These are phyloP conservation scores for Balaenoptera acutorostrata DNA, from an alignment of 2,113 vertebrate species.

Conservation along the genomic window DNA sequence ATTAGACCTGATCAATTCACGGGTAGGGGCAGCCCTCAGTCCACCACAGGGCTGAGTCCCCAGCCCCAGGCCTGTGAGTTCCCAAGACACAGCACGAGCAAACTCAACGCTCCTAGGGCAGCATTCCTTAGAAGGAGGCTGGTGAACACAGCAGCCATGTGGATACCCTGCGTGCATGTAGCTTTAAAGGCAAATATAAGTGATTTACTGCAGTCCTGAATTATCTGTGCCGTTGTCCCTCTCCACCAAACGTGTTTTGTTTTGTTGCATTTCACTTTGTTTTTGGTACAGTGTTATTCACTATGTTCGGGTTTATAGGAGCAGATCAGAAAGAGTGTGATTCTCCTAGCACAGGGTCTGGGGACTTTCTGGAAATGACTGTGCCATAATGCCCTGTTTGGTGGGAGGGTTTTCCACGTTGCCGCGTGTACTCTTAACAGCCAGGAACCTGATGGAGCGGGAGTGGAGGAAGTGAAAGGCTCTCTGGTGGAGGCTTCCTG, in stretches of 20 bases:
- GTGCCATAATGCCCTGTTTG: neutral
- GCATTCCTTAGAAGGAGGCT: neutral
- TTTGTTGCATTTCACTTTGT: neutral
- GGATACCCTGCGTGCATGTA: neutral
- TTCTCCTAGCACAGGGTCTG: neutral
- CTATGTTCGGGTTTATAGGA: neutral
- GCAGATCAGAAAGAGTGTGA: neutral
- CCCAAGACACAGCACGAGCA: neutral
- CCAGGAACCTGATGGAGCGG: neutral
- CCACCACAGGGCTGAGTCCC: neutral
- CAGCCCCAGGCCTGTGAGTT: neutral
- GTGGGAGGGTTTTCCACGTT: neutral
- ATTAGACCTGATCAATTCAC: neutral
- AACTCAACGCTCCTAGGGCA: fast-evolving
- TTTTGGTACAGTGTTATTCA: neutral
- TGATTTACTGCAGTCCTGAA: neutral
- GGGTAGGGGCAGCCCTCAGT: neutral
- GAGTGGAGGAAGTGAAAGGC: neutral
- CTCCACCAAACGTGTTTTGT: neutral
- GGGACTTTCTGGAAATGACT: neutral
- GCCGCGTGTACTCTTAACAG: neutral
- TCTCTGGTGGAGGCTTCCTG: neutral
- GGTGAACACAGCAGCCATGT: neutral
- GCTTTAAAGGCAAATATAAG: neutral
- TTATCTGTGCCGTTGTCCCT: neutral